Evolutionary conservation across 2,888 invertebrate species (phyloP), one percentile per base, ranked within the genome.

Genomic region (Orthonevra nobilis): DNA sequence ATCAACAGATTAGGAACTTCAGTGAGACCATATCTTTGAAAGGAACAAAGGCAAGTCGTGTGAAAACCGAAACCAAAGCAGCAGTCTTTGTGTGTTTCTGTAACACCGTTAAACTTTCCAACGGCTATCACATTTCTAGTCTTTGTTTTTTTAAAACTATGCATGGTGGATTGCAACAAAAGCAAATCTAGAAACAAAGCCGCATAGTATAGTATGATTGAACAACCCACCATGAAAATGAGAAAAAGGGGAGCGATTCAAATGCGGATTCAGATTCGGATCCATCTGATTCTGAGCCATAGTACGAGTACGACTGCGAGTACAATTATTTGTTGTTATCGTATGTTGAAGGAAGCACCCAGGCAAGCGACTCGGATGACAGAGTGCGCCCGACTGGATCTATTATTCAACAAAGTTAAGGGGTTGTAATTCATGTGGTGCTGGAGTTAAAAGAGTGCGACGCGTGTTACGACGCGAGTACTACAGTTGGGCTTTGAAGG

Each of bases 191-290:
- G 60, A 50, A 75, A 70, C 56, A 66, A 72, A 73, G 72, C 79
- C 54, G 19, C 61, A 48, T 64, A 66, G 61, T 60, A 79, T 66
- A 60, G 73, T 73, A n/a, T n/a, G n/a, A n/a, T n/a, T n/a, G n/a
- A n/a, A 73, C 73, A 79, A 73, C 48, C 66, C 61, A 73, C 79
- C 48, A 61, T 61, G 20, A 61, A 56, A 79, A 79, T 79, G 68
- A 32, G 17, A 20, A 42, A n/a, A 61, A 48, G 56, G 34, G 42
- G 68, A 73, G 40, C 42, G 42, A 50, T 56, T 42, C 42, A 48
- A n/a, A n/a, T n/a, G n/a, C n/a, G n/a, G n/a, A n/a, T n/a, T n/a
- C n/a, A n/a, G n/a, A n/a, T n/a, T n/a, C n/a, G n/a, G n/a, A n/a
- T n/a, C n/a, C n/a, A n/a, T n/a, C n/a, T n/a, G n/a, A n/a, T n/a